Evolutionary conservation across 2,888 invertebrate species (phyloP), one percentile per base, ranked within the genome.

Genomic region (Platycnemis pennipes): DNA sequence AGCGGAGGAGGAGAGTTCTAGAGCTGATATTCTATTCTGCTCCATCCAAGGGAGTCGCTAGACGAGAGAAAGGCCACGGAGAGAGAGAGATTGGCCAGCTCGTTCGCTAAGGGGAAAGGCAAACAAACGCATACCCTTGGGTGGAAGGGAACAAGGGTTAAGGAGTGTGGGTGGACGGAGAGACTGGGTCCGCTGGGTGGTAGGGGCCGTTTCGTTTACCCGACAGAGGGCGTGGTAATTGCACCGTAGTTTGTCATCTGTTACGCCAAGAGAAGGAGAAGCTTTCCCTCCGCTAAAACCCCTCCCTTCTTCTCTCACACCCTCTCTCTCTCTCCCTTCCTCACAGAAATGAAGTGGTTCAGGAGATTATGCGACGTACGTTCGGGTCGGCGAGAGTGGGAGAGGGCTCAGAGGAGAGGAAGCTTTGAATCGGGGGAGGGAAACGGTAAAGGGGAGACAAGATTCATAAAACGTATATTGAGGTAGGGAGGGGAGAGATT

Each of bases 141-240:
- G 26, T 19, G 63, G 63, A 26, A 4, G 63, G 63, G 63, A 63
- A n/a, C 13, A 19, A 19, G 49, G 19, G 49, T 11, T 3, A n/a
- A n/a, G n/a, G n/a, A n/a, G n/a, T n/a, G n/a, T n/a, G 69, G n/a
- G 69, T 7, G 69, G 69, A 31, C 7, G 69, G n/a, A 5, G 69
- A 31, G n/a, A 69, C 0, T 3, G 88, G 56, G 56, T 63, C 89
- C 37, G 7, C 37, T 49, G 53, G 89, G 56, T 22, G 56, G 37
- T 37, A 89, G 11, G 89, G 89, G 89, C 89, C 56, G 89, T 89
- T 89, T 56, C 22, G 89, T 89, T 63, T 42, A 42, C 42, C 56
- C 56, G 56, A 8, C 89, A 31, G 89, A 89, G 56, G 89, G 89
- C 89, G 89, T 89, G 89, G 89, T 89, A 89, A 89, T 89, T 89